A percentile compares a stretch with the other conserved stretches of the same genome.
phyloP scores from a whole-genome alignment of 2,797 vertebrate genomes.

The Argyrosomus regius region DNA sequence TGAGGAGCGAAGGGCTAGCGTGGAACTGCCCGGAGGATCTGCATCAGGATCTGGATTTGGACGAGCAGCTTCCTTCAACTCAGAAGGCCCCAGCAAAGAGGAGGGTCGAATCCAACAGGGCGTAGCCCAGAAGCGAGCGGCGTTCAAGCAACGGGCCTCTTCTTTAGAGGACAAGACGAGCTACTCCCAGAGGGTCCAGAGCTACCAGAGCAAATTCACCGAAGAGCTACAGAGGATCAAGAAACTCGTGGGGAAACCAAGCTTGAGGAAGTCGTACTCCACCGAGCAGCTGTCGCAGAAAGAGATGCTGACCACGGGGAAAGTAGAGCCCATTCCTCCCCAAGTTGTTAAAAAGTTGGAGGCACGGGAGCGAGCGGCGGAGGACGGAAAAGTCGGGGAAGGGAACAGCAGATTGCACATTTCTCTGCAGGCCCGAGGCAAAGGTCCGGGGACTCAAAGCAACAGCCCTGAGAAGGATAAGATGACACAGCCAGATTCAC shows the following conservation, averaged over 20 bases:
- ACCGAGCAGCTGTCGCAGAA: constrained; percentile 81
- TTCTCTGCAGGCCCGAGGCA: constrained; percentile 27
- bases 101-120: constrained; percentile 73
- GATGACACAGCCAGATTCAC: constrained; percentile 46
- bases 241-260: constrained; percentile 89
- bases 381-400: constrained; percentile 32
- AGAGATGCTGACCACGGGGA: constrained; percentile 65
- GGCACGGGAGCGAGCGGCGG: constrained; percentile 67
- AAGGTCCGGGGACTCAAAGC: constrained; percentile 23
- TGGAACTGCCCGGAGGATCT: constrained; percentile 56
- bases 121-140: constrained; percentile 81
- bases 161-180: constrained; percentile 91
- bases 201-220: constrained; percentile 91
- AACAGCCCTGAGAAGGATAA: constrained; percentile 18
- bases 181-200: constrained; percentile 86
- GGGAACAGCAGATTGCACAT: constrained; percentile 5
- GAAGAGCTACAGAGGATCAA: constrained; percentile 95
- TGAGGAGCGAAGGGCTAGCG: constrained; percentile 86
- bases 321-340: constrained; percentile 78
- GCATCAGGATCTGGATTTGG: constrained; percentile 82
- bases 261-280: constrained; percentile 89
- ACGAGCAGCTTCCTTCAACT: constrained; percentile 85
- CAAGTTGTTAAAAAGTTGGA: constrained; percentile 79
- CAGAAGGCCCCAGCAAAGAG: constrained; percentile 64
- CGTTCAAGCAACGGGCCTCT: constrained; percentile 91